Evolutionary conservation across 2,797 vertebrate species (phyloP).

Genomic region (Staurois parvus): DNA sequence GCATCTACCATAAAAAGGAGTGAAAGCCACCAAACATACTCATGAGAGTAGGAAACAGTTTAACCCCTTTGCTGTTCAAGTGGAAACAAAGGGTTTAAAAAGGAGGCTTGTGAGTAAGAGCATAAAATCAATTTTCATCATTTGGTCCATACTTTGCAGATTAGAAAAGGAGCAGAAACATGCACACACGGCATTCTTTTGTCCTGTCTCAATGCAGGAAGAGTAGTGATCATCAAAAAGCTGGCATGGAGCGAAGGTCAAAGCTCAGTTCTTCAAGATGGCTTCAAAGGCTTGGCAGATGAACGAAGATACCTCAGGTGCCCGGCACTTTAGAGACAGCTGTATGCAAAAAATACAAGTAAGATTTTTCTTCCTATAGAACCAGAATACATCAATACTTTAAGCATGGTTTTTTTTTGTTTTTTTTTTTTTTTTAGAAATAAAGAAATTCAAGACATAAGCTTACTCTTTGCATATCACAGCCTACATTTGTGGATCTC

Average conservation of each 20-base stretch:
- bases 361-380: not conserved
- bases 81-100: slow-evolving; percentile 36
- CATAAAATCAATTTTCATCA: slow-evolving; percentile 43
- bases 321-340: slow-evolving; percentile 93
- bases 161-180: slow-evolving; percentile 60
- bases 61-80: not conserved
- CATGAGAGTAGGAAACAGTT: slow-evolving; percentile 5
- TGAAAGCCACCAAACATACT: slow-evolving; percentile 14
- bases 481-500: too few species aligned
- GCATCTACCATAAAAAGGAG: slow-evolving; percentile 41
- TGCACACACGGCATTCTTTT: slow-evolving; percentile 57
- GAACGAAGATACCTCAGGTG: slow-evolving; percentile 89
- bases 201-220: slow-evolving; percentile 45
- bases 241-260: slow-evolving; percentile 63
- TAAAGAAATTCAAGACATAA: too few species aligned
- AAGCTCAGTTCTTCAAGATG: slow-evolving; percentile 91
- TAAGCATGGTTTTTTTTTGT: too few species aligned
- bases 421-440: too few species aligned
- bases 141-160: slow-evolving; percentile 50
- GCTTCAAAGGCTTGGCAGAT: slow-evolving; percentile 91
- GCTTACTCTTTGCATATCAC: too few species aligned
- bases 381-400: too few species aligned
- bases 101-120: slow-evolving; percentile 9
- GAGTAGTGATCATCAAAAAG: not conserved
- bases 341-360: slow-evolving; percentile 66